Evolutionary conservation across 2,113 vertebrate species (phyloP), one percentile per base, ranked within the genome.

Genomic region (Osmerus eperlanus): DNA sequence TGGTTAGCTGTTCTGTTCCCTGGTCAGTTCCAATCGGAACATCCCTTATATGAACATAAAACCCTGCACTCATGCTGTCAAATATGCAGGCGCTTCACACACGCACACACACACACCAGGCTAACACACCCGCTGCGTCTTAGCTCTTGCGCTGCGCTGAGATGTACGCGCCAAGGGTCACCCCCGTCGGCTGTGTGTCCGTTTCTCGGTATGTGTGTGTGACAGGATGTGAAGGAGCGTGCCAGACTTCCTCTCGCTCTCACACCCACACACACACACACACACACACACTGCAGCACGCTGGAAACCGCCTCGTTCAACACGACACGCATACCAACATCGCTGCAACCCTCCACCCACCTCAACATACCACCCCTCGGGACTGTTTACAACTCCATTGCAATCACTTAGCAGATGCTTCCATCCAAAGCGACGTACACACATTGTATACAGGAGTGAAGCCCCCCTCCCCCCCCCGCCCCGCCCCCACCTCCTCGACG

Each of bases 51-150:
- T 1, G 55, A 56, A 56, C 55, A n/a, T n/a, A 56, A 11, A 56
- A 56, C 55, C 4, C 55, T 56, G 55, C 41, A 2, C 41, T 47
- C 7, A 9, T 12, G 12, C 41, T 47, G 41, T 47, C 41, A 47
- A 6, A 47, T 11, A 11, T 6, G 8, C 7, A 47, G 3, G 9
- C 41, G 12, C 9, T 5, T 47, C 9, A 47, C 65, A 14, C n/a
- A 52, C 36, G 28, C 28, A 62, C 47, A 53, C 53, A 60, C 62
- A 71, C 25, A 32, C 25, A 59, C 28, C 15, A 65, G n/a, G 25
- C 61, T 58, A 28, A 69, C 60, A 14, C 12, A 64, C 29, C 25
- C 70, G 59, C 61, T 64, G 11, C 64, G n/a, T 54, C 7, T 55
- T 54, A 23, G 8, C 64, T 41, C 62, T 6, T 59, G 13, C 41